phyloP scores from a whole-genome alignment of 2,797 vertebrate genomes.

The Parambassis ranga region DNA sequence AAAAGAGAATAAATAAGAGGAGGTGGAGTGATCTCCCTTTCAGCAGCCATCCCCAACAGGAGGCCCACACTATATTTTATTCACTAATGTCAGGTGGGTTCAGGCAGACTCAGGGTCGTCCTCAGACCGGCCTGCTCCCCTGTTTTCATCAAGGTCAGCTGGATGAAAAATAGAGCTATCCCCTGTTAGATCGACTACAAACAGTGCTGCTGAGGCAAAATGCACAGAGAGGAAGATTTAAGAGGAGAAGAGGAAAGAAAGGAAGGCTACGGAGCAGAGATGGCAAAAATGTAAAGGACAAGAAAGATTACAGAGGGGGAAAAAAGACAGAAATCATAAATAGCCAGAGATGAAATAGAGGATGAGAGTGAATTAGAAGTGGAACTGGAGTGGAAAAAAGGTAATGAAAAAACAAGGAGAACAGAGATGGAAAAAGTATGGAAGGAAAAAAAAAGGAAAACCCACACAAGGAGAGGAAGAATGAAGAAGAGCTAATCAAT shows the following conservation, averaged over 20 bases:
- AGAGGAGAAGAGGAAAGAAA: conserved; percentile 13
- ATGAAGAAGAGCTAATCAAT: conserved; percentile 21
- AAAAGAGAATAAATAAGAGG: conserved; percentile 75
- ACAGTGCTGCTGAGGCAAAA: conserved; percentile 39
- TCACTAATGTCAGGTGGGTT: conserved; percentile 78
- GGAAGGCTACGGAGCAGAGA: neutral
- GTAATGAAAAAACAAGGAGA: neutral
- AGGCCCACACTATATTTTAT: conserved; percentile 74
- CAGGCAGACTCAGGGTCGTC: conserved; percentile 60
- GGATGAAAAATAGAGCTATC: conserved; percentile 61
- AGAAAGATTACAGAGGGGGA: neutral
- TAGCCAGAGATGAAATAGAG: neutral
- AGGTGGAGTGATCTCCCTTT: conserved; percentile 74
- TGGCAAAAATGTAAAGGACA: neutral
- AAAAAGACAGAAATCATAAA: neutral
- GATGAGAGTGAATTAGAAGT: neutral
- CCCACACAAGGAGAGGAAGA: neutral
- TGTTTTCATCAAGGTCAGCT: conserved; percentile 65
- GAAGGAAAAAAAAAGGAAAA: neutral
- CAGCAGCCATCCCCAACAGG: conserved; percentile 67
- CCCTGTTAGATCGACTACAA: conserved; percentile 41
- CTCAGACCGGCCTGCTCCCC: conserved; percentile 43
- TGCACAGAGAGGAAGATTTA: conserved; percentile 34
- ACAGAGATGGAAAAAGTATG: neutral
- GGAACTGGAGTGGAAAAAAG: neutral